These are phyloP conservation scores for Chlorops oryzae DNA, from an alignment of 1,140 invertebrate genomes.

Conservation along the genomic window DNA sequence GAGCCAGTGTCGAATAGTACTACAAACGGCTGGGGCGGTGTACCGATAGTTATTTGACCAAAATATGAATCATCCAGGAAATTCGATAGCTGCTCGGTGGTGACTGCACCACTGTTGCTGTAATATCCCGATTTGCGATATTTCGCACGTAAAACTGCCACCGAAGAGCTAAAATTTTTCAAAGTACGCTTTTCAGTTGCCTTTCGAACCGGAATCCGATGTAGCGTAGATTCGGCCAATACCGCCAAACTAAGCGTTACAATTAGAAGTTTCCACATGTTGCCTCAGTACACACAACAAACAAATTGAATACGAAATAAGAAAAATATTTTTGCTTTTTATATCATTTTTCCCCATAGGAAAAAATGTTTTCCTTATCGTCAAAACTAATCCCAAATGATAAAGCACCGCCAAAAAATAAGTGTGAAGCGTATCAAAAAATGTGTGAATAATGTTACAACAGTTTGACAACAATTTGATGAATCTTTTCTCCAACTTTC, in stretches of 20 bases:
- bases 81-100: slow-evolving; percentile 79
- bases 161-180: neutral
- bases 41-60: slow-evolving; percentile 87
- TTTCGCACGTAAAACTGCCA: neutral
- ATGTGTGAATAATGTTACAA: too few relatives aligned
- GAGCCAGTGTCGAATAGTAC: slow-evolving; percentile 98
- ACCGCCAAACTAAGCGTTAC: slow-evolving; percentile 8
- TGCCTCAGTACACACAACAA: too few relatives aligned
- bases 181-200: neutral
- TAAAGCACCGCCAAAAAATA: too few relatives aligned
- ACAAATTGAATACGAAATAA: too few relatives aligned
- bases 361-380: too few relatives aligned
- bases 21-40: slow-evolving; percentile 84
- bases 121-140: neutral
- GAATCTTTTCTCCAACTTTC: too few relatives aligned
- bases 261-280: neutral
- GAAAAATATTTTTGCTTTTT: too few relatives aligned
- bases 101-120: too few relatives aligned
- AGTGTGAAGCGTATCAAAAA: too few relatives aligned
- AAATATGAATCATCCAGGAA: slow-evolving; percentile 96
- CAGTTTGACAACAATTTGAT: too few relatives aligned
- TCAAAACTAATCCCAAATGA: too few relatives aligned
- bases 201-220: slow-evolving; percentile 10
- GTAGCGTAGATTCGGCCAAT: slow-evolving; percentile 9
- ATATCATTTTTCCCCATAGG: too few relatives aligned